A percentile compares a stretch with the other conserved stretches of the same genome.
These are phyloP conservation scores for Sthenelais limicola DNA, from an alignment of 2,888 invertebrate species.

Conservation along the genomic window DNA sequence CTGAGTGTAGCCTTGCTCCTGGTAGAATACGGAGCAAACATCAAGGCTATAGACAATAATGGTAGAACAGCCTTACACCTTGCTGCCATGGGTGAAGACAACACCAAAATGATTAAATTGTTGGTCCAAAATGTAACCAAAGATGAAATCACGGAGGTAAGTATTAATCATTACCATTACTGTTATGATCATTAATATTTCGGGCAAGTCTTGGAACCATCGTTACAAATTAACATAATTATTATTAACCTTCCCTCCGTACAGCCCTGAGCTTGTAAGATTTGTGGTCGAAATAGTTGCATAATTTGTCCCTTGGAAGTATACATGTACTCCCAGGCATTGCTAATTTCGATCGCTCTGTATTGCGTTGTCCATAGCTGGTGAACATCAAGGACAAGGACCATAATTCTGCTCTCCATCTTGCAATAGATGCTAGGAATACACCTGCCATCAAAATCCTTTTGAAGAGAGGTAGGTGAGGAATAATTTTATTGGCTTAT, in stretches of 20 bases:
- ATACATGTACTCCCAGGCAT: no score
- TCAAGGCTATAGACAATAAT: constrained; percentile 33
- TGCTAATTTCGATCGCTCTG: no score
- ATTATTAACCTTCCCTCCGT: no score
- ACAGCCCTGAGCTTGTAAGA: no score
- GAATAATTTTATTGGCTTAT: no score
- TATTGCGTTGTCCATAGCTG: constrained; percentile 15
- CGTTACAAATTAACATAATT: no score
- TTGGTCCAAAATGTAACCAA: constrained; percentile 27
- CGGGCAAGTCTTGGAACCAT: no score
- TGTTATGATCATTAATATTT: no score
- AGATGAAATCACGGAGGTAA: neutral
- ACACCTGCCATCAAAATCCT: constrained; percentile 15
- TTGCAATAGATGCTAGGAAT: constrained; percentile 47
- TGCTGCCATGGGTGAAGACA: constrained; percentile 39
- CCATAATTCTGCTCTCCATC: constrained; percentile 43
- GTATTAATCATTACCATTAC: neutral
- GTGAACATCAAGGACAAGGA: constrained; percentile 44
- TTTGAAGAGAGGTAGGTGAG: constrained; percentile 23
- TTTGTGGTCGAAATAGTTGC: no score
- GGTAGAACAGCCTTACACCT: constrained; percentile 43
- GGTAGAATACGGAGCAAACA: constrained; percentile 55
- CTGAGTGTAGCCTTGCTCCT: constrained; percentile 67
- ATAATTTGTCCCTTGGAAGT: no score
- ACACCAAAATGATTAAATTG: constrained; percentile 34